Percentiles rank a stretch among this genome's conserved stretches.
Evolutionary conservation across 2,113 vertebrate species (phyloP).

Genomic region (Psephotus haematonotus): DNA sequence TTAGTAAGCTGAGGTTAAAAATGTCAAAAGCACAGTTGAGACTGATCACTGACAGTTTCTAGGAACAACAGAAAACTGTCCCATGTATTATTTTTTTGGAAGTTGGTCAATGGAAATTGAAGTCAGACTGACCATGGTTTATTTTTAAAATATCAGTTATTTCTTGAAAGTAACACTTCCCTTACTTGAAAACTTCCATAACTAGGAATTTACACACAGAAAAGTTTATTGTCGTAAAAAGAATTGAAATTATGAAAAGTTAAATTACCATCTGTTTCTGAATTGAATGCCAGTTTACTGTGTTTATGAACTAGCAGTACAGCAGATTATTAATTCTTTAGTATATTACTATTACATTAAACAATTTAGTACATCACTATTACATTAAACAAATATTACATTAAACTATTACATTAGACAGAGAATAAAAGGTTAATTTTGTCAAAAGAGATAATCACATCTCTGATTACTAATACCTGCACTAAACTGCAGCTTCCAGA

Average conservation of each 20-base stretch:
- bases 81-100: background rate
- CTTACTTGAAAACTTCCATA: background rate
- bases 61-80: background rate
- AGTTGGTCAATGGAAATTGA: background rate
- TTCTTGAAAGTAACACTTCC: background rate
- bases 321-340: background rate
- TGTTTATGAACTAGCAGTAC: background rate
- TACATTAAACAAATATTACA: background rate
- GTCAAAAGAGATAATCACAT: background rate
- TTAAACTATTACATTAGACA: background rate
- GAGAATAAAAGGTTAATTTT: background rate
- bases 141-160: background rate
- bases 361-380: background rate
- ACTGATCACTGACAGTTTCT: conserved; percentile 54
- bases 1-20: conserved; percentile 61
- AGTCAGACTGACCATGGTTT: background rate
- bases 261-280: background rate
- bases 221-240: background rate
- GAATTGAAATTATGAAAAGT: background rate
- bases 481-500: background rate
- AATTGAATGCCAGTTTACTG: background rate
- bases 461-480: background rate
- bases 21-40: conserved; percentile 52
- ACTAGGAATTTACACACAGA: background rate
- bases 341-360: background rate